phyloP scores from a whole-genome alignment of 2,888 invertebrate genomes.

The Eristalis tenax region DNA sequence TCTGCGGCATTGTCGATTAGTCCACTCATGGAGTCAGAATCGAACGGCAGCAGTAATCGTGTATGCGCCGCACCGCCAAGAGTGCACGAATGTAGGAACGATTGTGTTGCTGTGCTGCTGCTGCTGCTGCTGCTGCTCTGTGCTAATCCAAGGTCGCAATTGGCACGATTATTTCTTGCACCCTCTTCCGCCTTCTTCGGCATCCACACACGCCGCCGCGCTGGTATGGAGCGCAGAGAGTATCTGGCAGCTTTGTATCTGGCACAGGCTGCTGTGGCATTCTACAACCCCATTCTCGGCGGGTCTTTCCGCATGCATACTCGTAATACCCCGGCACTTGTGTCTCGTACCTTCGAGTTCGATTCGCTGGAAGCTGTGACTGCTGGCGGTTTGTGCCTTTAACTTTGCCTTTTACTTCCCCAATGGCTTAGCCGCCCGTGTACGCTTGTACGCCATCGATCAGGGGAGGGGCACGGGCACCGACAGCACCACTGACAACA shows the following conservation, averaged over 20 bases:
- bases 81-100: constrained; percentile 33
- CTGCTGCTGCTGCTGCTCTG: constrained; percentile 8
- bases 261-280: constrained; percentile 27
- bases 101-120: constrained; percentile 30
- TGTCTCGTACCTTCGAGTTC: constrained; percentile 28
- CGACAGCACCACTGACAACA: not conserved
- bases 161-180: constrained; percentile 70
- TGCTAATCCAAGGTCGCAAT: constrained; percentile 72
- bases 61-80: not conserved
- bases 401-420: constrained; percentile 64
- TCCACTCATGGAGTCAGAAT: constrained; percentile 41
- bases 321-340: constrained; percentile 19
- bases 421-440: constrained; percentile 58
- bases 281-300: constrained; percentile 63
- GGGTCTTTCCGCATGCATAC: constrained; percentile 68
- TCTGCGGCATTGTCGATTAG: constrained; percentile 68
- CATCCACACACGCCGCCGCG: not conserved
- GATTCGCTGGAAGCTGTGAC: constrained; percentile 44
- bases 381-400: constrained; percentile 32
- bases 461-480: not conserved
- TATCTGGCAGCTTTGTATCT: not conserved
- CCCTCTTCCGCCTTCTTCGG: constrained; percentile 65
- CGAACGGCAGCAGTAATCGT: constrained; percentile 20
- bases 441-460: constrained; percentile 50
- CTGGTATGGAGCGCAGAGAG: not conserved